Base-by-base conservation (phyloP, 2,797 vertebrate species). In the Nannoperca obscura region DNA sequence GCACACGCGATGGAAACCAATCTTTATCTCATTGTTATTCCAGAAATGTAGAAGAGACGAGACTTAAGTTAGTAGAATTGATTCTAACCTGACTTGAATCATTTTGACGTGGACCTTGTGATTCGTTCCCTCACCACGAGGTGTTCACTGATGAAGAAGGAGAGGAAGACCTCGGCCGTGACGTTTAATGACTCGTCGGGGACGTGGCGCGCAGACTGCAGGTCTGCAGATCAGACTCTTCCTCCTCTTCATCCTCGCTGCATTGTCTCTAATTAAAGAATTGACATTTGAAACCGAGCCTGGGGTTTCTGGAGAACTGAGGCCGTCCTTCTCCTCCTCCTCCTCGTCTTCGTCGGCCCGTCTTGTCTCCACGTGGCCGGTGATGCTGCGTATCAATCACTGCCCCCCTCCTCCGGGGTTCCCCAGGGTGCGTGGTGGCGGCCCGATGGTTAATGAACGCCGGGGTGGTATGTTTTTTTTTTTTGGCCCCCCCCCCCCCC, bases 251-350 rank as follows among this genome's bases (percentile, higher is more conserved):
- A 1, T 55, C 49, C 32, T 78, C 3, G 1, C 67, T 40, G 32
- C 40, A 2, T 81, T 27, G 44, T 76, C 63, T 82, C 66, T 84
- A 77, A 83, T 84, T 86, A 75, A 79, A 72, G 0, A 50, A 47
- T 38, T 85, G 78, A 81, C 79, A 87, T 88, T 78, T 83, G 59
- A 80, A 70, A 17, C 60, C 13, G 27, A 55, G 62, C 62, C 80
- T 4, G n/a, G 11, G 78, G 71, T 38, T 13, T 6, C 22, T 2
- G 19, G 13, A 64, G 49, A 49, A 30, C 44, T 54, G 8, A 7
- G 3, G 20, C 55, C 10, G n/a, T 40, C 1, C 47, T 6, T 1
- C 34, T 59, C 50, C 2, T 20, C 8, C 19, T 5, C 22, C 22
- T 40, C 53, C 10, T 14, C 14, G 1, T 44, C 58, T 24, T 42